Conservation (phyloP, 2,797 vertebrate species). For the Alcedo quadribrachys region DNA sequence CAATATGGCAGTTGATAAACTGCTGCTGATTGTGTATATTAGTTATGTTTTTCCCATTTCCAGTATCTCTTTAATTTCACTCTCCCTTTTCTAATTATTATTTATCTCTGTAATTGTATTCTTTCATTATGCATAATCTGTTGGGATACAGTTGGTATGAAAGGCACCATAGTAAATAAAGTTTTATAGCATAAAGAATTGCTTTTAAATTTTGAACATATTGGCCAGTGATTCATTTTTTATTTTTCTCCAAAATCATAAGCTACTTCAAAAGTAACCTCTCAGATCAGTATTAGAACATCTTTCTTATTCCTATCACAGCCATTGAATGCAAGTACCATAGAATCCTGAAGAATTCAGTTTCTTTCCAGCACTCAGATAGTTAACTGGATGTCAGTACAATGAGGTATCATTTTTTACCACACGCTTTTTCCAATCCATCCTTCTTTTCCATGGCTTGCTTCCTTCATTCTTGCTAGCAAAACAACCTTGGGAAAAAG, state of each 20-base stretch:
- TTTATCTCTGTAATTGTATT: neutral
- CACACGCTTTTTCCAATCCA: neutral
- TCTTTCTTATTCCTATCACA: neutral
- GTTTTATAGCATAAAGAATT: neutral
- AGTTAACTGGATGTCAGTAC: neutral
- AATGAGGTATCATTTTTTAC: neutral
- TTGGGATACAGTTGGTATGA: neutral
- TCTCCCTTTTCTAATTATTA: constrained; percentile 25
- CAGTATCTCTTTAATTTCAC: neutral
- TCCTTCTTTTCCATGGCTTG: neutral
- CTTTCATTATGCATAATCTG: neutral
- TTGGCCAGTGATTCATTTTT: constrained; percentile 38
- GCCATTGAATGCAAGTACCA: neutral
- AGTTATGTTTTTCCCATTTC: neutral
- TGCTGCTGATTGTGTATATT: neutral
- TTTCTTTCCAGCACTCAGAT: neutral
- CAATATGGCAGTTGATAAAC: neutral
- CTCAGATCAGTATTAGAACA: neutral
- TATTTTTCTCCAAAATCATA: constrained; percentile 22
- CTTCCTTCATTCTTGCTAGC: neutral
- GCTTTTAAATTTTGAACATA: neutral
- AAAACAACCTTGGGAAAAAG: neutral
- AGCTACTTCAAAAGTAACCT: constrained; percentile 30
- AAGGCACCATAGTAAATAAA: constrained; percentile 18
- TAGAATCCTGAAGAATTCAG: neutral